Base-by-base conservation (phyloP, 2,888 invertebrate species). In the Dusona sp. region DNA sequence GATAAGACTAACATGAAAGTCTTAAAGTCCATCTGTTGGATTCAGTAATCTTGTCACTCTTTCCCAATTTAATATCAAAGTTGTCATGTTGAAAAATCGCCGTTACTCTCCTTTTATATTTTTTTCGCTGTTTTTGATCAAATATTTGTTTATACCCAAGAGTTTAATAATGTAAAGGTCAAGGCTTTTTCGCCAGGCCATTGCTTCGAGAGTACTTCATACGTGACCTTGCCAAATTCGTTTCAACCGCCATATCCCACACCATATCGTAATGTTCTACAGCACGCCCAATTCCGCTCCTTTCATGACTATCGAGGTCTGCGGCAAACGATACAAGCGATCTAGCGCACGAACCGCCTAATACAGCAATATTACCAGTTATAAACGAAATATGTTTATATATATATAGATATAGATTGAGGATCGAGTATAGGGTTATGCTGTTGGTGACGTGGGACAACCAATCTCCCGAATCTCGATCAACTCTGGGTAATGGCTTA, bases 401-500 rank as follows among this genome's bases (percentile, higher is more conserved):
- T 67, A 54, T 68, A 51, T 11, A 57, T 29, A 54, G n/a, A 74
- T 33, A 54, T 25, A 77, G 2, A 65, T 11, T 16, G 36, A 45
- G 48, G 29, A 29, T 29, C 48, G 51, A n/a, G 65, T 16, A 36
- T 29, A 22, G n/a, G 19, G 48, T 73, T 77, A 61, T 42, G 78
- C 83, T 83, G 83, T 68, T 67, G 73, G 65, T 73, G 86, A 86
- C 82, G 57, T 67, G 86, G 80, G 77, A 73, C 80, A 33, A 83
- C 83, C 77, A 80, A 86, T 83, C 77, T 86, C 75, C 70, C 75
- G 57, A 77, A 74, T 74, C 77, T 80, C 73, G 79, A 83, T 80
- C 57, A 65, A 73, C 77, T 83, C 57, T 48, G 33, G 67, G 77
- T 70, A 79, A 68, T 79, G 61, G 79, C 45, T 70, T 70, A 68